phyloP scores from a whole-genome alignment of 2,797 vertebrate species.

The Tokudaia muenninki region DNA sequence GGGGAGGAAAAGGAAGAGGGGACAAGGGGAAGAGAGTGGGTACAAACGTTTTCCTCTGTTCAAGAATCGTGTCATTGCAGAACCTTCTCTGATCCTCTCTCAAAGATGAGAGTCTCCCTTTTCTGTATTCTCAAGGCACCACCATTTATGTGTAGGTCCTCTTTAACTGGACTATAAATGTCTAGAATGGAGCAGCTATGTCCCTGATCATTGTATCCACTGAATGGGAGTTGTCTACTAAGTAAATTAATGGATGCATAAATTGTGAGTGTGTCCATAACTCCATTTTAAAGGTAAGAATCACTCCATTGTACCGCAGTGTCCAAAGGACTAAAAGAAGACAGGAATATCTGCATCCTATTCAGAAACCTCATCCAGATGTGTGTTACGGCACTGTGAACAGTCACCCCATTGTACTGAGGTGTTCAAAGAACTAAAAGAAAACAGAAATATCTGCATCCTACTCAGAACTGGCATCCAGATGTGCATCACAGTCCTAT shows the following conservation, averaged over 20 bases:
- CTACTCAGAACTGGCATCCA: background rate
- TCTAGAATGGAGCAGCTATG: background rate
- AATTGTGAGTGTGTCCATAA: background rate
- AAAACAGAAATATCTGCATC: background rate
- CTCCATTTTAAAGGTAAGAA: conserved; percentile 27
- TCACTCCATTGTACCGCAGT: background rate
- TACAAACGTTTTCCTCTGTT: background rate
- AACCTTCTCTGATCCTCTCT: background rate
- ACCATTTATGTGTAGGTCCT: background rate
- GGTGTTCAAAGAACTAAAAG: background rate
- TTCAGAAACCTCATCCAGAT: background rate
- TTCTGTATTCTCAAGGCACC: background rate
- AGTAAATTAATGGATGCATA: background rate
- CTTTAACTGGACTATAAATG: background rate
- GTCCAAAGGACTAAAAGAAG: conserved; percentile 5
- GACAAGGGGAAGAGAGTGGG: background rate
- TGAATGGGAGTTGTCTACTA: background rate
- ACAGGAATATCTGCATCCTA: background rate
- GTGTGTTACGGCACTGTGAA: background rate
- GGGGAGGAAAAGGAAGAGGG: background rate
- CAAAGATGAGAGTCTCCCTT: background rate
- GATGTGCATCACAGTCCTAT: background rate
- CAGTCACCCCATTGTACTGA: background rate
- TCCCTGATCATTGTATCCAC: background rate
- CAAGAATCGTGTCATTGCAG: background rate